Conservation (phyloP, 2,797 vertebrate species). For the Staurois parvus region DNA sequence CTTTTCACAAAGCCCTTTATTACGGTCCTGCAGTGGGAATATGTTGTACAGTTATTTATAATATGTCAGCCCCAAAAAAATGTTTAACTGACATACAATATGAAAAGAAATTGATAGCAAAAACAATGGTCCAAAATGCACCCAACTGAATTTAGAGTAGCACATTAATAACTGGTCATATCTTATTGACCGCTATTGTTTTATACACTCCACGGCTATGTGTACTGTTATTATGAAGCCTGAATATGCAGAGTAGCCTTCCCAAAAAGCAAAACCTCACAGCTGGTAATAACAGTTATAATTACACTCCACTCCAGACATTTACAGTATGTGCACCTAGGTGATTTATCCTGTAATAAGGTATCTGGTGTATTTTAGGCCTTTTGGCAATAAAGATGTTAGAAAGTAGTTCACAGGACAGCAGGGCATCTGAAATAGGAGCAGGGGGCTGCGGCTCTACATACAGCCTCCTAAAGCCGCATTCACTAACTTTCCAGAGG, state of each 20-base stretch:
- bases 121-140: neutral
- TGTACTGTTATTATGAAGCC: neutral
- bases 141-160: too few relatives aligned
- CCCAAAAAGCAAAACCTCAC: neutral
- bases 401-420: conserved; percentile 26
- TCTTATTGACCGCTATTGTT: neutral
- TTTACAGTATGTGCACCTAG: neutral
- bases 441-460: conserved; percentile 1
- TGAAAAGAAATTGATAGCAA: too few relatives aligned
- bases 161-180: neutral
- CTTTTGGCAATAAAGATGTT: conserved; percentile 14
- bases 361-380: neutral
- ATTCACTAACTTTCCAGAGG: conserved; percentile 62
- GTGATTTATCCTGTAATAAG: conserved; percentile 9
- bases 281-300: neutral
- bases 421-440: conserved; percentile 37
- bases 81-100: too few relatives aligned
- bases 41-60: too few relatives aligned
- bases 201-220: neutral
- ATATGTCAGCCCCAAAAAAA: too few relatives aligned
- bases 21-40: too few relatives aligned
- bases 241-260: neutral
- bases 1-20: too few relatives aligned
- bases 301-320: neutral
- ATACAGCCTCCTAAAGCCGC: neutral